Evolutionary conservation across 2,113 vertebrate species (phyloP), one percentile per base, ranked within the genome.

Genomic region (Rhipidura dahli): DNA sequence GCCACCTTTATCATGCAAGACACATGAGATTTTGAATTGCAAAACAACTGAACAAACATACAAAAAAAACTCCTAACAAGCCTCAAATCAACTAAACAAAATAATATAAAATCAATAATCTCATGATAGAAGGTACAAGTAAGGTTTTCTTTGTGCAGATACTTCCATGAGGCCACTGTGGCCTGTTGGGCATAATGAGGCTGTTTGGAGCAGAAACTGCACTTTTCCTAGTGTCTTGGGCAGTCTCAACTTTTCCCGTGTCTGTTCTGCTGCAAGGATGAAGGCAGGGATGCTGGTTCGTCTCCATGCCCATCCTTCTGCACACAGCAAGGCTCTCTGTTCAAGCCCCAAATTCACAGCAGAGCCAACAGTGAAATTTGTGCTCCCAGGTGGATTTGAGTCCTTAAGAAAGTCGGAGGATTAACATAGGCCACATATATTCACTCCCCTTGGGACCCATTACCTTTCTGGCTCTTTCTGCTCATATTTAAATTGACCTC

Each of bases 261-360:
- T 45, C 31, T 75, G 10, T 33, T 79, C 42, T 87, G 22, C 13
- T 53, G 3, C n/a, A 69, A 71, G 17, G 31, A 20, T 30, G n/a
- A 84, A 13, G 37, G 18, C 37, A 79, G 22, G 15, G 65, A 6
- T 63, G 14, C 39, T 93, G 33, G 6, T 35, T 84, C 7, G 6
- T 47, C 26, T 45, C 47, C 33, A 3, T 28, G 18, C 28, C 9
- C 40, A 53, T 51, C 40, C 63, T 6, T 0, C 50, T 30, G 30
- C 26, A 40, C 5, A 6, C 17, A 72, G 8, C 39, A 28, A 73
- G 31, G 33, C 5, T 79, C 39, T 6, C 10, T 47, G 27, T 53
- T 10, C 8, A 76, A 72, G 21, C 21, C 31, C 9, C 1, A 0
- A 61, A 50, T 21, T 12, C 1, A 0, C 49, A 84, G 66, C 50